Evolutionary conservation across 2,797 vertebrate species (phyloP).

Genomic region (Melanotaenia maccullochi): DNA sequence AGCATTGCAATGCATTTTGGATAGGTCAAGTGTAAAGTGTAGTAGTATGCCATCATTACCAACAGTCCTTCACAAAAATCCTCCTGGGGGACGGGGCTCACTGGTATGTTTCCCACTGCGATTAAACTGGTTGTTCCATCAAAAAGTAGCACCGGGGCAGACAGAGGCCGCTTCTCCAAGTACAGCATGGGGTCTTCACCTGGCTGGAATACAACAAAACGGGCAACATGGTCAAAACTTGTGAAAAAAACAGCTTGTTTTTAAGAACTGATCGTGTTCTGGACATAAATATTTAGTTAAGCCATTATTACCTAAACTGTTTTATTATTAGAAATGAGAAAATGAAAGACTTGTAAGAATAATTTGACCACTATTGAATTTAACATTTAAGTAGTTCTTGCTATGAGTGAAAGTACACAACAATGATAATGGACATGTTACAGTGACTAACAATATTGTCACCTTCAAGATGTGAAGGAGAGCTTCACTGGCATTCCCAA

Average conservation of each 20-base stretch:
- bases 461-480: conserved; percentile 12
- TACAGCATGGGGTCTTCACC: neutral
- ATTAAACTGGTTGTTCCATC: neutral
- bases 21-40: neutral
- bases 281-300: too few relatives aligned
- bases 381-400: too few relatives aligned
- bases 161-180: too few relatives aligned
- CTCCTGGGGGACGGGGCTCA: neutral
- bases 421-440: too few relatives aligned
- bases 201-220: conserved; percentile 1
- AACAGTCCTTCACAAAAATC: neutral
- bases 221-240: neutral
- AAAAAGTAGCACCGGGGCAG: too few relatives aligned
- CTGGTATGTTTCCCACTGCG: neutral
- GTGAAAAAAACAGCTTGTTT: neutral
- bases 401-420: too few relatives aligned
- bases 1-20: conserved; percentile 11
- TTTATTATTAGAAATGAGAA: too few relatives aligned
- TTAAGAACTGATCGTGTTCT: neutral
- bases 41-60: conserved; percentile 7
- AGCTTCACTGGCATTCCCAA: conserved; percentile 2
- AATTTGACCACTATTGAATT: too few relatives aligned
- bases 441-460: neutral
- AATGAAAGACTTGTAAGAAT: too few relatives aligned
- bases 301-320: too few relatives aligned